Evolutionary conservation across 2,113 vertebrate genomes (phyloP), one percentile per base, ranked within the genome.

Genomic region (Lagopus leucura): DNA sequence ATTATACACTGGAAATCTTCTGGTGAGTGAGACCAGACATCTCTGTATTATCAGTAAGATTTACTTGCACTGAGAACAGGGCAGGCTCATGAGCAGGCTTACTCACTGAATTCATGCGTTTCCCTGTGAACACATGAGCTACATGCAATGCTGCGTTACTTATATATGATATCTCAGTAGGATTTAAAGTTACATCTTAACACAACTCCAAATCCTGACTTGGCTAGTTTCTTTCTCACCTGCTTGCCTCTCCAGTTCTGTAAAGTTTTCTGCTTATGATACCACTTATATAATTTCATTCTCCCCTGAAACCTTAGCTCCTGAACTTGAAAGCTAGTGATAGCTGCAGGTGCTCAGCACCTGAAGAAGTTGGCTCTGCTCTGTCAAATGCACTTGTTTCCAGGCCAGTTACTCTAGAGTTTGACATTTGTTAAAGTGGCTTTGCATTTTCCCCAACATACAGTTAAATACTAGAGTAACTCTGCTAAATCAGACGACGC

Each of bases 171-270:
- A 15, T 21, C 38, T 42, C 67, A 8, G 48, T 8, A 57, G 40
- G 30, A 38, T 43, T 66, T 71, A 1, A n/a, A 52, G 21, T 38
- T 24, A 27, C 52, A 32, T 40, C 48, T 43, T 27, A 80, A 67
- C 24, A 34, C 19, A 25, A 60, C 24, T 28, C 45, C 72, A 48
- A 28, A 18, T 21, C 76, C 81, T 87, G 69, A 63, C 82, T 92
- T 57, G 25, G 11, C 85, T 82, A 52, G 43, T 38, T 78, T 63
- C 84, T 43, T 30, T 63, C 90, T 92, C 88, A 91, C 94, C 90
- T 92, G 79, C 86, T 93, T 88, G 78, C 85, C 92, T 86, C 72
- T 78, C 80, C 22, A 14, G 18, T n/a, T 21, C 17, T n/a, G 42
- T 16, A 52, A 60, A 77, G 5, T 66, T 43, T 40, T 38, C 36